Base-by-base conservation (phyloP, 2,113 vertebrate species). In the Capreolus pygargus region DNA sequence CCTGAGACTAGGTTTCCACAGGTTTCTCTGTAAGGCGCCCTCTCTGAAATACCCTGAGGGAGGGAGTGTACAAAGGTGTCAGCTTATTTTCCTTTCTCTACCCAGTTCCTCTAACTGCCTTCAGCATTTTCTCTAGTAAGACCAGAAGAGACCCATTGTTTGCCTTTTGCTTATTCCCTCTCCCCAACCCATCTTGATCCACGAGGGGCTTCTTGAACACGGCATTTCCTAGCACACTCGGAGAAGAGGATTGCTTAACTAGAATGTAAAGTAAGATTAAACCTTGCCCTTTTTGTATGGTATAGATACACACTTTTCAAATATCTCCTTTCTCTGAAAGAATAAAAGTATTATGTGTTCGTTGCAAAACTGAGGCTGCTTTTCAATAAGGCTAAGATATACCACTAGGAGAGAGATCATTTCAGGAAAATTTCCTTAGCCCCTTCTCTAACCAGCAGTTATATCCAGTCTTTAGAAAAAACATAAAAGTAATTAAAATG, bases 401-500 rank as follows among this genome's bases (percentile, higher is more conserved):
- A 7, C 39, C 70, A 50, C 55, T n/a, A 54, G 21, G 9, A 76
- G n/a, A 70, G 3, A 91, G 36, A 76, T 60, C 11, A 27, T 54
- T 84, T 84, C 36, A 91, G 52, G 45, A 96, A 84, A 83, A 58
- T 60, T 85, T 84, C 30, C 60, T 82, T 55, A 61, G 52, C 10
- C 52, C 17, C 17, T 90, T 86, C 64, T 60, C 33, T 86, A 86
- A 87, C 13, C 19, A 67, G 17, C 33, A 89, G 11, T 50, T 84
- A 79, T 74, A 87, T 55, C 30, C 58, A 67, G 27, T 86, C 76
- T 61, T 95, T 90, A 52, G 19, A 58, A 47, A 47, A 88, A 88
- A 91, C 85, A 39, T 55, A 64, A 93, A 96, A 54, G 25, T 89
- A 61, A 82, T 61, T 85, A n/a, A 98, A 93, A 91, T 88, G 17